Evolutionary conservation across 2,113 vertebrate species (phyloP).

Genomic region (Chamaetylas fuelleborni): DNA sequence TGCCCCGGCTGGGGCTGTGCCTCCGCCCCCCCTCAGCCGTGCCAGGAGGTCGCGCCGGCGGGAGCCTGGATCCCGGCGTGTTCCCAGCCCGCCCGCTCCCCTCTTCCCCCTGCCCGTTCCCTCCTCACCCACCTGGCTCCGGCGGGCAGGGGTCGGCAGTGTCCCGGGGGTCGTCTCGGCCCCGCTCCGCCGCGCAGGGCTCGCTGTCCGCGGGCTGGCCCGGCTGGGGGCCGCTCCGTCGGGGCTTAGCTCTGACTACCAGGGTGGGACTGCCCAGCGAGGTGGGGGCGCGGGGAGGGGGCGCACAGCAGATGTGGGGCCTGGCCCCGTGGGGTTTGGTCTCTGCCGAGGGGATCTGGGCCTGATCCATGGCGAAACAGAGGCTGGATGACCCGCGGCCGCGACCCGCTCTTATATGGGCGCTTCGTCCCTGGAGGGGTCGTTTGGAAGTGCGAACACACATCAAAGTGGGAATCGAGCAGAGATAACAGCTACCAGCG

Average conservation of each 20-base stretch:
- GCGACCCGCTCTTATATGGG: background rate
- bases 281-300: constrained; percentile 6
- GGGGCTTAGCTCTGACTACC: background rate
- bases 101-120: accelerated
- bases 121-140: background rate
- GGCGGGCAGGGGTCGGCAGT: background rate
- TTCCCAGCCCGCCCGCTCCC: too few relatives aligned
- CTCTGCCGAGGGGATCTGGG: background rate
- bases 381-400: accelerated
- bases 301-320: constrained; percentile 30
- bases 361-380: background rate
- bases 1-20: accelerated
- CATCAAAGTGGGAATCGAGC: constrained; percentile 56
- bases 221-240: background rate
- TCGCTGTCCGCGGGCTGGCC: background rate
- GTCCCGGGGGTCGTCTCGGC: background rate
- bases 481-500: constrained; percentile 22
- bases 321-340: background rate
- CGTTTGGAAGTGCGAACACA: constrained; percentile 43
- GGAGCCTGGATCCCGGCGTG: too few relatives aligned
- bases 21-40: background rate
- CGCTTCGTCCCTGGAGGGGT: background rate
- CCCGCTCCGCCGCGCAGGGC: background rate
- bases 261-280: background rate
- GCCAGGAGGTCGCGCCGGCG: background rate